Evolutionary conservation across 2,888 invertebrate genomes (phyloP).

Genomic region (Caenorhabditis afra): DNA sequence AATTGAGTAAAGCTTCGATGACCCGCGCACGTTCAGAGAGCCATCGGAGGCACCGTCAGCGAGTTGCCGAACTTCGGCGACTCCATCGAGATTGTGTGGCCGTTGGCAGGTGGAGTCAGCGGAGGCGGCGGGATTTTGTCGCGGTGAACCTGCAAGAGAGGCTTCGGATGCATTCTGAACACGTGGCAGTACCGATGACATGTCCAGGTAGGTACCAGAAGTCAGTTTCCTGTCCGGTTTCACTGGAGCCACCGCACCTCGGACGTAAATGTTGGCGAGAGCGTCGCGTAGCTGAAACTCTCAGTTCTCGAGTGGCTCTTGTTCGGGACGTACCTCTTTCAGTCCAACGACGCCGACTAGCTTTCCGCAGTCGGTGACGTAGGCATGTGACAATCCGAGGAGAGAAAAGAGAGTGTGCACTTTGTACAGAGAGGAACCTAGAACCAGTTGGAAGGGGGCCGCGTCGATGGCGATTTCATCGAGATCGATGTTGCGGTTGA

Average conservation of each 20-base stretch:
- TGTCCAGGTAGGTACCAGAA: slow-evolving; percentile 54
- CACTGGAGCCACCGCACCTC: slow-evolving; percentile 67
- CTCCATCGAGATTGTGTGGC: slow-evolving; percentile 39
- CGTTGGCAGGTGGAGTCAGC: slow-evolving; percentile 37
- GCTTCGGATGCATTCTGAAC: neutral
- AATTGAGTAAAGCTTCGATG: slow-evolving; percentile 7
- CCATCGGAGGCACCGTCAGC: slow-evolving; percentile 58
- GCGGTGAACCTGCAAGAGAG: slow-evolving; percentile 18
- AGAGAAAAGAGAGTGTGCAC: slow-evolving; percentile 73
- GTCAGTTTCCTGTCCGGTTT: slow-evolving; percentile 64
- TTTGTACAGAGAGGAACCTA: slow-evolving; percentile 71
- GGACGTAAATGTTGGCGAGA: slow-evolving; percentile 69
- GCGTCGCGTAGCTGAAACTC: slow-evolving; percentile 68
- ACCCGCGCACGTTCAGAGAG: slow-evolving; percentile 36
- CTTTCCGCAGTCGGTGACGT: slow-evolving; percentile 72
- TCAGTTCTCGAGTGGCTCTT: neutral
- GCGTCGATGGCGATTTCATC: slow-evolving; percentile 72
- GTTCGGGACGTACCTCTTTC: slow-evolving; percentile 62
- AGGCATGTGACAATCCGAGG: slow-evolving; percentile 72
- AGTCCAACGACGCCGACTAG: slow-evolving; percentile 72
- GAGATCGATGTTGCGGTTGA: slow-evolving; percentile 67
- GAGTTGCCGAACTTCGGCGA: slow-evolving; percentile 57
- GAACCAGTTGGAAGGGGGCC: slow-evolving; percentile 72
- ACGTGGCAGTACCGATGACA: slow-evolving; percentile 8
- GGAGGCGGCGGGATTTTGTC: slow-evolving; percentile 25